phyloP scores from a whole-genome alignment of 2,888 invertebrate genomes.

The Drosophila ochracea region DNA sequence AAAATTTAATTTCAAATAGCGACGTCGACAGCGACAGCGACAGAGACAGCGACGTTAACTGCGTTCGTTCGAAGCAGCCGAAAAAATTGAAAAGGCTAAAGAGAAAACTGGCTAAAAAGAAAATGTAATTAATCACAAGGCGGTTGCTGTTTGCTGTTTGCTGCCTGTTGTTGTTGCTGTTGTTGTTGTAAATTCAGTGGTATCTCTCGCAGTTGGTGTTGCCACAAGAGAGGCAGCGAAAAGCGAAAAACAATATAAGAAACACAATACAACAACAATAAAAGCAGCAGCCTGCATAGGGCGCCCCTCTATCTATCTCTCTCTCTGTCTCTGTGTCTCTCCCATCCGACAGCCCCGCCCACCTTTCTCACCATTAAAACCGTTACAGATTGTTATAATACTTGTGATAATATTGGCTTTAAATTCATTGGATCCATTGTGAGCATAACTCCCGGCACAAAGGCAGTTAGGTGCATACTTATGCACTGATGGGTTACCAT shows the following conservation, averaged over 20 bases:
- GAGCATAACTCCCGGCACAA: constrained; percentile 30
- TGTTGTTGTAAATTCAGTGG: constrained; percentile 37
- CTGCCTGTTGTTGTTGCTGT: background rate
- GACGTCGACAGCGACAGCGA: constrained; percentile 53
- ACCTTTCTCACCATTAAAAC: constrained; percentile 21
- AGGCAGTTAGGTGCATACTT: constrained; percentile 51
- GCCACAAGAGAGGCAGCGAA: constrained; percentile 46
- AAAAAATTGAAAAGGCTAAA: constrained; percentile 66
- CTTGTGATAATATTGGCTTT: constrained; percentile 40
- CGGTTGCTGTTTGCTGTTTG: constrained; percentile 53
- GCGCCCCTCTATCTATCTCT: constrained; percentile 13
- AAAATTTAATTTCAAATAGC: constrained; percentile 75
- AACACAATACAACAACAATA: constrained; percentile 1
- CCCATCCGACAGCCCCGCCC: background rate
- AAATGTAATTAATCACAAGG: constrained; percentile 77
- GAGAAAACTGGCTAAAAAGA: constrained; percentile 70
- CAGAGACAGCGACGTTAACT: constrained; percentile 17
- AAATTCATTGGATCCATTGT: constrained; percentile 22
- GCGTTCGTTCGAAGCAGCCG: constrained; percentile 41
- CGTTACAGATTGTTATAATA: constrained; percentile 56
- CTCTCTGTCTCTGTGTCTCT: background rate
- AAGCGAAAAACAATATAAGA: background rate
- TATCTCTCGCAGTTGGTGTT: constrained; percentile 1
- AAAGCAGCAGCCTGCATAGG: constrained; percentile 46
- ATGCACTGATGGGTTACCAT: constrained; percentile 9